phyloP scores from a whole-genome alignment of 1,140 invertebrate species.

The Drosophila watanabei region DNA sequence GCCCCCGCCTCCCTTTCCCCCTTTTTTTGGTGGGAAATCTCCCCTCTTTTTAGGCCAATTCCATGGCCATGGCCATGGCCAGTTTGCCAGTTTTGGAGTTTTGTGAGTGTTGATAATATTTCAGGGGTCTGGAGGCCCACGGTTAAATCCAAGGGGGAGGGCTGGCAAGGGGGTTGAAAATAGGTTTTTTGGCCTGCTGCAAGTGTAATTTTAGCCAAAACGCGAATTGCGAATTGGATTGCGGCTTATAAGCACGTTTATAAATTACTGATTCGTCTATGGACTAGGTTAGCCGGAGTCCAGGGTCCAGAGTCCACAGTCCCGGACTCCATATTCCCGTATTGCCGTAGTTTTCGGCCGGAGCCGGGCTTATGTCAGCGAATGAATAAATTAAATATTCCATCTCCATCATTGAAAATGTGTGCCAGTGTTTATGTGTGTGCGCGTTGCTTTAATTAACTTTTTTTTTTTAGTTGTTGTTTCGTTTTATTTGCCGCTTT shows the following conservation, averaged over 20 bases:
- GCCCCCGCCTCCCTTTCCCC: background rate
- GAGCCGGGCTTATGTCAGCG: constrained; percentile 52
- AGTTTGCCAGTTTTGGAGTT: constrained; percentile 42
- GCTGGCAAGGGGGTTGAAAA: constrained; percentile 3
- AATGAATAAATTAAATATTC: constrained; percentile 80
- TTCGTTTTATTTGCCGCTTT: constrained; percentile 7
- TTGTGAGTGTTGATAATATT: constrained; percentile 61
- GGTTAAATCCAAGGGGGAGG: background rate
- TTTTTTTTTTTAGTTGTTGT: constrained; percentile 30
- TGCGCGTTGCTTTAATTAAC: constrained; percentile 60
- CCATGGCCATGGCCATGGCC: constrained; percentile 47
- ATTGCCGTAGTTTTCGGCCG: no score
- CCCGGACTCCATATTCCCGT: constrained; percentile 13
- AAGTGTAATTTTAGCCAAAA: constrained; percentile 72
- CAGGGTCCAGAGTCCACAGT: background rate
- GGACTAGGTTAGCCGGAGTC: constrained; percentile 22
- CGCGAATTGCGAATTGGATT: constrained; percentile 75
- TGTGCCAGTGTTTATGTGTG: constrained; percentile 20
- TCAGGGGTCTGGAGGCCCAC: constrained; percentile 2
- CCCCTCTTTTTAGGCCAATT: constrained; percentile 13
- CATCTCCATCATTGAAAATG: constrained; percentile 60
- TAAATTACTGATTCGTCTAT: constrained; percentile 79
- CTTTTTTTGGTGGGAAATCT: background rate
- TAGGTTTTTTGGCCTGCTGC: constrained; percentile 47
- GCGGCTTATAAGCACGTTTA: constrained; percentile 81